phyloP scores from a whole-genome alignment of 2,888 invertebrate genomes.

The Caradrina clavipalpis region DNA sequence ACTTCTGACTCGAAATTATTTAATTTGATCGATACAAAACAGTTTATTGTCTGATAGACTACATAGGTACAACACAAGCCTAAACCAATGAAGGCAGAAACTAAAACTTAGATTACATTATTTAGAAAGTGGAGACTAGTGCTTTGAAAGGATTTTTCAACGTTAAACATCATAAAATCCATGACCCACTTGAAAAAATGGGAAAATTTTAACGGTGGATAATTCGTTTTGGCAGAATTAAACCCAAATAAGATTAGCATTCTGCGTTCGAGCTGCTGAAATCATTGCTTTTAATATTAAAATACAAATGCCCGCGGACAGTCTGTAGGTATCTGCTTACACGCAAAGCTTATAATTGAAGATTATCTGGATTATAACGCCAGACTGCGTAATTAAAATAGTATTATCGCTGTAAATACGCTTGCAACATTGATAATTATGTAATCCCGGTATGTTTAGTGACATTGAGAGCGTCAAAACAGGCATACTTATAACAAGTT shows the following conservation, averaged over 20 bases:
- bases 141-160: background rate
- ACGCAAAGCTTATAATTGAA: constrained; percentile 24
- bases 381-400: constrained; percentile 17
- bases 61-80: background rate
- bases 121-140: background rate
- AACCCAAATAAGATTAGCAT: constrained; percentile 10
- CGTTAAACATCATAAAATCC: too few relatives aligned
- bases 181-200: too few relatives aligned
- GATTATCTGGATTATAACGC: constrained; percentile 39
- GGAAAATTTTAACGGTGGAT: too few relatives aligned
- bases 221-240: too few relatives aligned
- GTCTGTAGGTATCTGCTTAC: background rate
- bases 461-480: too few relatives aligned
- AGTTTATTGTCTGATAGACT: background rate
- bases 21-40: background rate
- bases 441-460: background rate
- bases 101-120: background rate
- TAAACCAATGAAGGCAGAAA: background rate
- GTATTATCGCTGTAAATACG: constrained; percentile 5
- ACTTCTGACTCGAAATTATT: background rate
- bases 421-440: constrained; percentile 5
- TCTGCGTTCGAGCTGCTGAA: background rate
- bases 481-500: background rate
- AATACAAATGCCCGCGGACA: constrained; percentile 20
- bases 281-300: constrained; percentile 30